These are phyloP conservation scores for Drosophila subobscura DNA, from an alignment of 1,140 invertebrate genomes.

Conservation along the genomic window DNA sequence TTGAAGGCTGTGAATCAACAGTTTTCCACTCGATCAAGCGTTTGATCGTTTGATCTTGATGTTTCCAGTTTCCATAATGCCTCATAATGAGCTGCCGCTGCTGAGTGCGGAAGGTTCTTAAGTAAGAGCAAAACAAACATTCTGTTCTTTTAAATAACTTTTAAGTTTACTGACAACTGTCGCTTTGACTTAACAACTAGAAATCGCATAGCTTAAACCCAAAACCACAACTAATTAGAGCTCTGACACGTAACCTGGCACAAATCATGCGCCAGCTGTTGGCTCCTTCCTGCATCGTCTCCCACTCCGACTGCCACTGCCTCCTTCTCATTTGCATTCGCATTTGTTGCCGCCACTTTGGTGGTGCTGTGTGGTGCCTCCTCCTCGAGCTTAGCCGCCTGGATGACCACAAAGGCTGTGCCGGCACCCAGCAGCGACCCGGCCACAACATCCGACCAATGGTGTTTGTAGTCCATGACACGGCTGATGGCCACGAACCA, in stretches of 20 bases:
- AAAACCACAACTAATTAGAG: constrained; percentile 53
- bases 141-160: constrained; percentile 16
- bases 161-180: constrained; percentile 11
- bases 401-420: constrained; percentile 85
- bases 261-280: constrained; percentile 65
- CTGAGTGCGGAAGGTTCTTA: no score
- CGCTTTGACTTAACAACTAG: constrained; percentile 23
- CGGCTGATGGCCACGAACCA: constrained; percentile 93
- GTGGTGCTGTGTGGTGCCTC: not conserved
- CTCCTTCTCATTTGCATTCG: constrained; percentile 11
- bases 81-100: not conserved
- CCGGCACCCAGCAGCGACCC: constrained; percentile 85
- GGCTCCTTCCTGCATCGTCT: not conserved
- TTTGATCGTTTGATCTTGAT: constrained; percentile 2
- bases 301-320: no score
- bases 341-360: not conserved
- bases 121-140: no score
- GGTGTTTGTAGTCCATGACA: constrained; percentile 98
- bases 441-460: constrained; percentile 89
- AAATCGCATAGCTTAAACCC: constrained; percentile 22
- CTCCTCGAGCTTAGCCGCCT: constrained; percentile 62
- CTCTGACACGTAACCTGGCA: constrained; percentile 53
- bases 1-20: not conserved
- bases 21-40: constrained; percentile 5
- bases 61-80: constrained; percentile 14